Percentiles rank a stretch among this genome's conserved stretches.
These are phyloP conservation scores for Halocynthia roretzi DNA, from an alignment of 23 tunicate genomes.

Conservation along the genomic window DNA sequence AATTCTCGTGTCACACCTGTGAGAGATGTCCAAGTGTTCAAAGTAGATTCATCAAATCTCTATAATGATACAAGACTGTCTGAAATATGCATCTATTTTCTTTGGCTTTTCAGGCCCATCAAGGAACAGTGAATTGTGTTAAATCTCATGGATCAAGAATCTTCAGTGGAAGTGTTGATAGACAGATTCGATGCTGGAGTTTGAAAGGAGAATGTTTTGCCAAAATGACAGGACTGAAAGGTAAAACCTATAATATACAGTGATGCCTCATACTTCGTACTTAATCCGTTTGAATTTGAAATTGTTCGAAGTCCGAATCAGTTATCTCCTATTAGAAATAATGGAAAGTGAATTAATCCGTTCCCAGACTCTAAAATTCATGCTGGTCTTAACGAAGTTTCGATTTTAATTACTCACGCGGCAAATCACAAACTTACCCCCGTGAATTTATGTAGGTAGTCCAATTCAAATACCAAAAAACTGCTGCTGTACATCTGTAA, in stretches of 20 bases:
- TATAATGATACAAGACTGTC: neutral
- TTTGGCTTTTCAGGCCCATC: slow-evolving; percentile 45
- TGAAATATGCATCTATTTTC: neutral
- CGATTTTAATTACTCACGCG: no score
- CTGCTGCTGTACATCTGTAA: no score
- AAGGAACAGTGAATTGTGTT: slow-evolving; percentile 40
- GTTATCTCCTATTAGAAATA: no score
- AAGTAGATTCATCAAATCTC: slow-evolving; percentile 17
- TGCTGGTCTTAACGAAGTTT: no score
- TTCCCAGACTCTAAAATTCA: no score
- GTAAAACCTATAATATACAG: slow-evolving; percentile 1
- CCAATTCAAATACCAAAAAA: no score
- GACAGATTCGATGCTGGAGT: slow-evolving; percentile 53
- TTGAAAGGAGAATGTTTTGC: slow-evolving; percentile 53
- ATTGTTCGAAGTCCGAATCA: neutral
- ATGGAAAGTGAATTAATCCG: no score
- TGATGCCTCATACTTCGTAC: neutral
- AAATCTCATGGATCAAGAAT: slow-evolving; percentile 52
- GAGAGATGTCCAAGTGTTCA: slow-evolving; percentile 28
- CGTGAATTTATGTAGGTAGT: no score
- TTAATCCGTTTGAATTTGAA: neutral
- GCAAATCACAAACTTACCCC: no score
- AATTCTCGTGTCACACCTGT: slow-evolving; percentile 16
- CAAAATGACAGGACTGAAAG: slow-evolving; percentile 47
- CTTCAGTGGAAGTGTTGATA: slow-evolving; percentile 61